Percentiles rank a stretch among this genome's conserved stretches.
phyloP scores from a whole-genome alignment of 2,797 vertebrate genomes.

The Phalloptychus januarius region DNA sequence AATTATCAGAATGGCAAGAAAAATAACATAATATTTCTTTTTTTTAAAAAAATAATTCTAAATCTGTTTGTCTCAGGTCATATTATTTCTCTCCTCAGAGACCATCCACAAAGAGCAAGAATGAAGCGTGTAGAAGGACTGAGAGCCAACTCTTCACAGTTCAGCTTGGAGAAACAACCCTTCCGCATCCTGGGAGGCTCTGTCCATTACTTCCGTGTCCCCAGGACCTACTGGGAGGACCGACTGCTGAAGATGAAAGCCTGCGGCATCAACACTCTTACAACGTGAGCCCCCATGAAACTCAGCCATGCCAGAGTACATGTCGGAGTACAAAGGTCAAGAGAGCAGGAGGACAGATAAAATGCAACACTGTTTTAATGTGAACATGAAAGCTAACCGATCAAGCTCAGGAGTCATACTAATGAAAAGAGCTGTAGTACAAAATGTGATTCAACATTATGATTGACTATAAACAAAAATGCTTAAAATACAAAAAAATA shows the following conservation, averaged over 20 bases:
- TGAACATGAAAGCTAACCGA: neutral
- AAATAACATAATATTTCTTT: neutral
- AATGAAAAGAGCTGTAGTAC: neutral
- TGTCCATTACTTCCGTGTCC: slow-evolving; percentile 92
- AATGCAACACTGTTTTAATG: neutral
- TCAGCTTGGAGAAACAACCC: slow-evolving; percentile 83
- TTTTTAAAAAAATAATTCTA: neutral
- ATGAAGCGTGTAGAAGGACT: slow-evolving; percentile 78
- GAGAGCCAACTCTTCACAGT: slow-evolving; percentile 76
- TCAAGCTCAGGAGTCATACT: neutral
- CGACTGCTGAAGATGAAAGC: slow-evolving; percentile 91
- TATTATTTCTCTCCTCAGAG: slow-evolving; percentile 28
- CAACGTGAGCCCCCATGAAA: slow-evolving; percentile 81
- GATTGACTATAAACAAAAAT: neutral
- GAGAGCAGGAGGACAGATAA: neutral
- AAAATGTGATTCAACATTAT: neutral
- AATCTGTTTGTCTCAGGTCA: neutral
- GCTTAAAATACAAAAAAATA: neutral
- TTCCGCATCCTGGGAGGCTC: slow-evolving; percentile 90
- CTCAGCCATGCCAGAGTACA: neutral
- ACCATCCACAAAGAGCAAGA: slow-evolving; percentile 53
- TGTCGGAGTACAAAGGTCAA: neutral
- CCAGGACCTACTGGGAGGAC: slow-evolving; percentile 87
- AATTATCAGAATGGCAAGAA: neutral
- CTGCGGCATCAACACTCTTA: slow-evolving; percentile 91